A percentile compares a stretch with the other conserved stretches of the same genome.
Conservation (phyloP, 2,113 vertebrate species). For the Cyanoramphus novaezelandiae region DNA sequence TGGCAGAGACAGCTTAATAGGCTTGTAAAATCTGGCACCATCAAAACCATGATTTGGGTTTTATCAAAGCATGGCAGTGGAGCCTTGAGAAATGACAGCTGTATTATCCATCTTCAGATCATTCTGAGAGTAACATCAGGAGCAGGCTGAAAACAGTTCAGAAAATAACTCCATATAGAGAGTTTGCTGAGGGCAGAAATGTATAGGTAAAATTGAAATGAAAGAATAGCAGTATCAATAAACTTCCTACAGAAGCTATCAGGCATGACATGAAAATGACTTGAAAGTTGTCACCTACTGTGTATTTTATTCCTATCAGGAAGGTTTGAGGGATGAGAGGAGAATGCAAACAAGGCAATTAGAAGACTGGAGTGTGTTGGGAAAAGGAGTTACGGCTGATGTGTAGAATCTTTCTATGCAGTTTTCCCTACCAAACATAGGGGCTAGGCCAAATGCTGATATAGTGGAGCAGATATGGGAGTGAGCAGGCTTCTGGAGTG, state of each 20-base stretch:
- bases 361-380: neutral
- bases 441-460: neutral
- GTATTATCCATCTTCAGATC: slow-evolving; percentile 51
- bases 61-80: slow-evolving; percentile 48
- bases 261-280: slow-evolving; percentile 7
- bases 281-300: slow-evolving; percentile 29
- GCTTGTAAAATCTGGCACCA: slow-evolving; percentile 58
- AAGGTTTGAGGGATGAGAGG: slow-evolving; percentile 11
- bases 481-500: neutral
- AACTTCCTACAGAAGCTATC: neutral
- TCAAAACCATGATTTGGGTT: slow-evolving; percentile 46
- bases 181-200: slow-evolving; percentile 48
- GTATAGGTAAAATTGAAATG: slow-evolving; percentile 24
- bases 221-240: slow-evolving; percentile 58
- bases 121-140: slow-evolving; percentile 9
- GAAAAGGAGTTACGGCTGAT: neutral
- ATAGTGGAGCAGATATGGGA: neutral
- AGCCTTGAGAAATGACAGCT: slow-evolving; percentile 62
- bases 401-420: neutral
- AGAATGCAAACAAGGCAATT: slow-evolving; percentile 51
- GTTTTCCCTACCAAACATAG: neutral
- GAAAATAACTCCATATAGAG: slow-evolving; percentile 21
- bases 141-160: slow-evolving; percentile 32
- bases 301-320: slow-evolving; percentile 35
- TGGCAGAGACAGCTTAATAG: slow-evolving; percentile 57